A percentile compares a stretch with the other conserved stretches of the same genome.
phyloP scores from a whole-genome alignment of 2,888 invertebrate species.

The Latrodectus elegans region DNA sequence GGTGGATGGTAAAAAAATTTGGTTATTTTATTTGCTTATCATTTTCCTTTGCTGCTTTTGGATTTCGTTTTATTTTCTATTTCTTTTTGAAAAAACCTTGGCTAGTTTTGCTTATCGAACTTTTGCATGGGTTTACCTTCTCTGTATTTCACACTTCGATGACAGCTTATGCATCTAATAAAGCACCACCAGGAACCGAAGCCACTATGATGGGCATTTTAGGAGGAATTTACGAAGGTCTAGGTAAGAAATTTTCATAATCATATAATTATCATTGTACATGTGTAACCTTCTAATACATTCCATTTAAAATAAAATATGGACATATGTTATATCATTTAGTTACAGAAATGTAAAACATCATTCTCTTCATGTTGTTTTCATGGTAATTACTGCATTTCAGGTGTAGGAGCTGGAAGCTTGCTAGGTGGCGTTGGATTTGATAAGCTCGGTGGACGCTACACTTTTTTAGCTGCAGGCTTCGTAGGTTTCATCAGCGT shows the following conservation, averaged over 20 bases:
- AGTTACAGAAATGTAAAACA: too few relatives aligned
- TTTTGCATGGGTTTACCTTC: conserved; percentile 90
- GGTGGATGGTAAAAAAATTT: conserved; percentile 84
- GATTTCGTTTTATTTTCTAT: conserved; percentile 82
- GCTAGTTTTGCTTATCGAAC: conserved; percentile 87
- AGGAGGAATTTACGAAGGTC: conserved; percentile 90
- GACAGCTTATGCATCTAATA: conserved; percentile 61
- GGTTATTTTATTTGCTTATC: conserved; percentile 90
- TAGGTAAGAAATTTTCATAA: conserved; percentile 77
- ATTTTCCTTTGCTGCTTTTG: conserved; percentile 85
- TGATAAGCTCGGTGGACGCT: too few relatives aligned
- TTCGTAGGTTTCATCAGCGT: too few relatives aligned
- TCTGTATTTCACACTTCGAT: conserved; percentile 84
- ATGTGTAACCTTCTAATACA: background rate
- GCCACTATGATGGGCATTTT: conserved; percentile 91
- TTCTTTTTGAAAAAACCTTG: conserved; percentile 87
- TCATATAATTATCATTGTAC: too few relatives aligned
- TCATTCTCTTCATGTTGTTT: too few relatives aligned
- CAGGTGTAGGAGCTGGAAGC: too few relatives aligned
- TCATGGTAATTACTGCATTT: too few relatives aligned
- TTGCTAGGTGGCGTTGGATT: too few relatives aligned
- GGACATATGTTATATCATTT: too few relatives aligned
- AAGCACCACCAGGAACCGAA: conserved; percentile 64
- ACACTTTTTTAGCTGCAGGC: too few relatives aligned
- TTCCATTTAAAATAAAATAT: too few relatives aligned